phyloP scores from a whole-genome alignment of 92 coral and sea anemone species.

The Plumapathes pennacea region DNA sequence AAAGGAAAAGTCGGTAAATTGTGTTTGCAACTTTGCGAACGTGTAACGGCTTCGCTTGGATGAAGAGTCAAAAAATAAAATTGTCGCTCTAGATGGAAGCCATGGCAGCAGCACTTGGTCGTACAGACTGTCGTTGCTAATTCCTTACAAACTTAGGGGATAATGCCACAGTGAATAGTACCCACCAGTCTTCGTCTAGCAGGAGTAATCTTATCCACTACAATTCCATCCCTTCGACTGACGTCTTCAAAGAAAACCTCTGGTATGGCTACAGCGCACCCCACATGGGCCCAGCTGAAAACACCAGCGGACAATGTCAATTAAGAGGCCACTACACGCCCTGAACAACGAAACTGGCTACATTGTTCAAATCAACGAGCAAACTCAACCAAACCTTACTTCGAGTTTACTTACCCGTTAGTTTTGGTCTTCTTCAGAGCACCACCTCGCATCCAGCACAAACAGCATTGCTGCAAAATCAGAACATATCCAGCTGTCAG shows the following conservation, averaged over 20 bases:
- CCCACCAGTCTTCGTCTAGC: slow-evolving; percentile 79
- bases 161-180: too few relatives aligned
- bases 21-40: too few relatives aligned
- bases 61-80: too few relatives aligned
- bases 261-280: slow-evolving; percentile 78
- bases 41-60: too few relatives aligned
- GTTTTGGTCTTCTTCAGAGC: slow-evolving; percentile 66
- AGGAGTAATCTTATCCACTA: slow-evolving; percentile 52
- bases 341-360: not conserved
- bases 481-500: too few relatives aligned
- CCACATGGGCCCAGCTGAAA: slow-evolving; percentile 78
- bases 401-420: slow-evolving; percentile 67
- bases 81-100: too few relatives aligned
- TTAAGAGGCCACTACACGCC: not conserved
- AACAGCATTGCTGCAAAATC: slow-evolving; percentile 57
- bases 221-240: slow-evolving; percentile 45
- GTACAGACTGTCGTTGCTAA: too few relatives aligned
- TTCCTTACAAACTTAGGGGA: too few relatives aligned
- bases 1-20: too few relatives aligned
- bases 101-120: too few relatives aligned
- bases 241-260: slow-evolving; percentile 70
- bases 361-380: not conserved
- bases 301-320: not conserved
- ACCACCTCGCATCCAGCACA: slow-evolving; percentile 78
- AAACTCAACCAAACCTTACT: not conserved